phyloP scores from a whole-genome alignment of 1,140 invertebrate genomes.

The Solenopsis invicta region DNA sequence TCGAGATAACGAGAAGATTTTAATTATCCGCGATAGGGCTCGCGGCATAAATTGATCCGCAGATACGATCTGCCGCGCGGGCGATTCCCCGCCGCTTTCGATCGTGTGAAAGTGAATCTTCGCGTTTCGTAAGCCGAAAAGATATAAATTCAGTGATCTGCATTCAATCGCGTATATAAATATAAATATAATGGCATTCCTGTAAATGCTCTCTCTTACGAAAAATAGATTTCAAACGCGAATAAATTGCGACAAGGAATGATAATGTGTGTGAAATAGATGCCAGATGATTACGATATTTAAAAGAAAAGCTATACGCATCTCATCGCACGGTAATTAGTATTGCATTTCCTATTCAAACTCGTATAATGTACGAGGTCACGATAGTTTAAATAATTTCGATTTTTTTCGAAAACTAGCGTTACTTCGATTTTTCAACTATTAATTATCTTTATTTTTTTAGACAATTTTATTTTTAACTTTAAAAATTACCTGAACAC shows the following conservation, averaged over 20 bases:
- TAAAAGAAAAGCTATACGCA: background rate
- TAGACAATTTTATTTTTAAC: no score
- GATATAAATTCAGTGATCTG: constrained; percentile 39
- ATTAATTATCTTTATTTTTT: no score
- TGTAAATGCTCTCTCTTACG: background rate
- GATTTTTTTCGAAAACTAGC: no score
- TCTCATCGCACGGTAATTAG: background rate
- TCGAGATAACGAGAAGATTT: constrained; percentile 30
- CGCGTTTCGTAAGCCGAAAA: constrained; percentile 60
- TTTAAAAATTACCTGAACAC: no score
- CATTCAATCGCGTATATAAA: background rate
- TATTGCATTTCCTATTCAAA: background rate
- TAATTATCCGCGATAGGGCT: constrained; percentile 58
- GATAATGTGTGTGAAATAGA: background rate
- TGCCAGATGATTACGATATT: background rate
- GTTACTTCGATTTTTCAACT: no score
- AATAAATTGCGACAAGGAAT: background rate
- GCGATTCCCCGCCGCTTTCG: constrained; percentile 61
- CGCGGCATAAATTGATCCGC: constrained; percentile 60
- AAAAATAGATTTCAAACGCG: background rate
- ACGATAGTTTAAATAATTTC: no score
- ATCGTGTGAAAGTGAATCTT: constrained; percentile 72
- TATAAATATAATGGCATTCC: background rate
- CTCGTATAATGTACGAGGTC: background rate
- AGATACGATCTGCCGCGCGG: constrained; percentile 60